phyloP scores from a whole-genome alignment of 1,140 invertebrate species.

The Steinernema khuongi region DNA sequence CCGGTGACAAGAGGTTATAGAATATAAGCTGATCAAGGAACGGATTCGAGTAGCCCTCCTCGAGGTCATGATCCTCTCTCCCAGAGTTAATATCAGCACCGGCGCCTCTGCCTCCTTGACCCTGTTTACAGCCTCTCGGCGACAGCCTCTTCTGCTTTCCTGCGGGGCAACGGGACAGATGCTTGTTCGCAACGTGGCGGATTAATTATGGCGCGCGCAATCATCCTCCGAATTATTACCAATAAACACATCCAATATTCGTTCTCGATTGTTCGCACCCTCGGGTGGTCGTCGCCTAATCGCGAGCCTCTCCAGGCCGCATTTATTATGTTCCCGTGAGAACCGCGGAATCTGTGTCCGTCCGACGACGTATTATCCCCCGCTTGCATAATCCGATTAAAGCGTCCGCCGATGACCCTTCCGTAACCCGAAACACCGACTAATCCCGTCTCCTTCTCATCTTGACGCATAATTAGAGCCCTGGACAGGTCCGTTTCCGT shows the following conservation, averaged over 20 bases:
- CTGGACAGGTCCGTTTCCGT: constrained; percentile 8
- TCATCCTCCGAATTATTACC: constrained; percentile 10
- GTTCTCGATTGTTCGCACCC: constrained; percentile 6
- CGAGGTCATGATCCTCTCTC: too few relatives aligned
- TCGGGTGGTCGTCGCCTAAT: neutral
- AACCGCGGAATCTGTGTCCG: neutral
- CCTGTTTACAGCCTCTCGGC: neutral
- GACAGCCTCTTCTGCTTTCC: neutral
- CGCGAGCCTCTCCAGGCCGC: neutral
- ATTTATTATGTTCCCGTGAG: neutral
- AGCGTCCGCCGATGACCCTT: constrained; percentile 4
- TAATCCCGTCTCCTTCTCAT: neutral
- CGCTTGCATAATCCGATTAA: constrained; percentile 14
- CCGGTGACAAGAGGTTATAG: too few relatives aligned
- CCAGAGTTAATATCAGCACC: neutral
- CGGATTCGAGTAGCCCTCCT: too few relatives aligned
- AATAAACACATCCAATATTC: constrained; percentile 16
- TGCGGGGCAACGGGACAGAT: neutral
- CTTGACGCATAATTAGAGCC: neutral
- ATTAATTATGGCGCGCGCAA: constrained; percentile 9
- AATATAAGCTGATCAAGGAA: too few relatives aligned
- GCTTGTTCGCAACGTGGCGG: constrained; percentile 5
- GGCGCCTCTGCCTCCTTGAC: neutral
- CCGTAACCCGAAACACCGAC: constrained; percentile 14
- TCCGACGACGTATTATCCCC: neutral